phyloP scores from a whole-genome alignment of 2,888 invertebrate species.

The Trichopria drosophilae region DNA sequence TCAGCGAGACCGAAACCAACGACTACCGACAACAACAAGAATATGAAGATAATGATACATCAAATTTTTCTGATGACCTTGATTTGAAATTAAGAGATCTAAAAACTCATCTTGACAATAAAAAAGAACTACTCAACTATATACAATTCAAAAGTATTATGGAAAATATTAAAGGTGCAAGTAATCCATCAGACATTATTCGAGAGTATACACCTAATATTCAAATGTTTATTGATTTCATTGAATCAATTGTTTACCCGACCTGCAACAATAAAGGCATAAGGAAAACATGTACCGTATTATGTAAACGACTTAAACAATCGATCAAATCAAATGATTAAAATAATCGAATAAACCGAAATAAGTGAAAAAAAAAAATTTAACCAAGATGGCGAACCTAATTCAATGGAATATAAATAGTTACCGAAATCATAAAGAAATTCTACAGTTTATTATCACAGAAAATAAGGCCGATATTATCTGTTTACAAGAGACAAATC shows the following conservation, averaged over 20 bases:
- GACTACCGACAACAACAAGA: too few relatives aligned
- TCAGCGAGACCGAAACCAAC: too few relatives aligned
- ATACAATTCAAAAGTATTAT: too few relatives aligned
- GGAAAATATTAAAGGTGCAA: constrained; percentile 5
- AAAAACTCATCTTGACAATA: too few relatives aligned
- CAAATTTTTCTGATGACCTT: too few relatives aligned
- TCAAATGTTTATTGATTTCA: not conserved
- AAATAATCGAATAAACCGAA: not conserved
- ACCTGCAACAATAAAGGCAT: constrained; percentile 5
- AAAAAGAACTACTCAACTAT: too few relatives aligned
- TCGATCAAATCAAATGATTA: not conserved
- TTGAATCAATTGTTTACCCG: constrained; percentile 3
- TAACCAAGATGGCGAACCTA: constrained; percentile 15
- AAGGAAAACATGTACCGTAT: constrained; percentile 20
- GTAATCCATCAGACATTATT: constrained; percentile 2
- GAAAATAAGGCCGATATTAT: constrained; percentile 17
- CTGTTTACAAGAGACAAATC: constrained; percentile 37
- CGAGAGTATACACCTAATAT: constrained; percentile 10
- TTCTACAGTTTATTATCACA: constrained; percentile 28
- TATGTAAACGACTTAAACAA: constrained; percentile 17
- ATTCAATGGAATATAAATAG: constrained; percentile 39
- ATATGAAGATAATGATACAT: too few relatives aligned
- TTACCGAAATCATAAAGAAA: constrained; percentile 21
- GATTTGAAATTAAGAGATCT: too few relatives aligned
- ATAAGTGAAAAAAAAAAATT: not conserved